A percentile compares a stretch with the other conserved stretches of the same genome.
These are phyloP conservation scores for Acanthiza pusilla DNA, from an alignment of 2,797 vertebrate species.

Conservation along the genomic window DNA sequence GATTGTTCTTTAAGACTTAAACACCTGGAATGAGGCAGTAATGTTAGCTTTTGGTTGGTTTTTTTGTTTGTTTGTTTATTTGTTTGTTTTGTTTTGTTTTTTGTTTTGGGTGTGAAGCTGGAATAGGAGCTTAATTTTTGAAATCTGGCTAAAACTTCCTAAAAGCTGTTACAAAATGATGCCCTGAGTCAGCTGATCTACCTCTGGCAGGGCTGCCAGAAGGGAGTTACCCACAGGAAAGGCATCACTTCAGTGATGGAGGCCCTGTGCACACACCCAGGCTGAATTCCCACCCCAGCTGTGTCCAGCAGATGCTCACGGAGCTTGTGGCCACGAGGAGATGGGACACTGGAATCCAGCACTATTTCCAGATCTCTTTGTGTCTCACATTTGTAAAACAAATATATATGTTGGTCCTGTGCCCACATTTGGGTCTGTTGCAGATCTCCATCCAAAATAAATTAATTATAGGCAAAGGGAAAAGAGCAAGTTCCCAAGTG, in stretches of 20 bases:
- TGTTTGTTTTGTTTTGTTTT: too few species aligned
- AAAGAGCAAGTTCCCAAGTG: neutral
- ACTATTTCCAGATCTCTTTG: neutral
- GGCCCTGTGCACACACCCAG: rapidly evolving
- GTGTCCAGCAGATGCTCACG: neutral
- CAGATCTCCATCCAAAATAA: neutral
- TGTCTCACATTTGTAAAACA: neutral
- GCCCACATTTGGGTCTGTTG: neutral
- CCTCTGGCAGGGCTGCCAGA: neutral
- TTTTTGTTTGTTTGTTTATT: too few species aligned
- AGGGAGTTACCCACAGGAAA: neutral
- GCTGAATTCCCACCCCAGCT: neutral
- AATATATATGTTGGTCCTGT: neutral
- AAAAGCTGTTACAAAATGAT: neutral
- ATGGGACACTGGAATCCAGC: neutral
- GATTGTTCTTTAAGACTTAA: neutral
- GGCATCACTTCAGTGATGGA: neutral
- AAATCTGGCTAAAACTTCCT: neutral
- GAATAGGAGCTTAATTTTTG: neutral
- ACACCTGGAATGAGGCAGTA: neutral
- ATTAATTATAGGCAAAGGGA: neutral
- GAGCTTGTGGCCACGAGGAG: neutral
- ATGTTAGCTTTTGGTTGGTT: neutral
- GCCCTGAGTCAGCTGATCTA: neutral
- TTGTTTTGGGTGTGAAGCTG: rapidly evolving